Percentiles rank a stretch among this genome's conserved stretches.
Evolutionary conservation across 2,113 vertebrate genomes (phyloP).

Genomic region (Pycnonotus jocosus): DNA sequence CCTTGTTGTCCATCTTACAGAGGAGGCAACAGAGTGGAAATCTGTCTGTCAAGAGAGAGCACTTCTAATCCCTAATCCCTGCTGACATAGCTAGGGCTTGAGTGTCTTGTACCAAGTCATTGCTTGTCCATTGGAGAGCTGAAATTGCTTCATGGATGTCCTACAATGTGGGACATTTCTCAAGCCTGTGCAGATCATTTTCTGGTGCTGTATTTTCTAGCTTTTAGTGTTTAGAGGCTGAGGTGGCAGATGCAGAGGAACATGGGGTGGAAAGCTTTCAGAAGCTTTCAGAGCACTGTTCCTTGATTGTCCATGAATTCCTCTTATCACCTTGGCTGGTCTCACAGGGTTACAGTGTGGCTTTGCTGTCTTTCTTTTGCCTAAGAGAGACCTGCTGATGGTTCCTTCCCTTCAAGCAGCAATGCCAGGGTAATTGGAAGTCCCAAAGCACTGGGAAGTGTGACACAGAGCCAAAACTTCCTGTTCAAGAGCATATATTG

Average conservation of each 20-base stretch:
- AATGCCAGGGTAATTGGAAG: neutral
- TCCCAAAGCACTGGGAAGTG: neutral
- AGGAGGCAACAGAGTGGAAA: neutral
- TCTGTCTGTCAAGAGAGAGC: neutral
- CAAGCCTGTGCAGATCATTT: neutral
- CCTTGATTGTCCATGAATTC: neutral
- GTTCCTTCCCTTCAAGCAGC: neutral
- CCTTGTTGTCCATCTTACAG: neutral
- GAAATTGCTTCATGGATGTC: neutral
- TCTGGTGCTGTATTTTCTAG: neutral
- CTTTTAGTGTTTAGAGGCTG: neutral
- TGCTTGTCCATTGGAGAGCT: accelerated
- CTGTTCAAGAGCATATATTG: neutral
- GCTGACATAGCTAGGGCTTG: neutral
- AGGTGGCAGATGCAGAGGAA: neutral
- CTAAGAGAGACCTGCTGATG: neutral
- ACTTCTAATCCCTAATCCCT: neutral
- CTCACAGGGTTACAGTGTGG: neutral
- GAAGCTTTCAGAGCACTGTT: neutral
- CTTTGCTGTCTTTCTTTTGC: neutral
- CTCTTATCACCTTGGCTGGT: accelerated
- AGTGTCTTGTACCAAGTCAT: neutral
- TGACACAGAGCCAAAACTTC: neutral
- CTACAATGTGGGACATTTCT: neutral
- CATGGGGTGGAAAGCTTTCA: neutral